These are phyloP conservation scores for Trichopria drosophilae DNA, from an alignment of 2,888 invertebrate species.

Conservation along the genomic window DNA sequence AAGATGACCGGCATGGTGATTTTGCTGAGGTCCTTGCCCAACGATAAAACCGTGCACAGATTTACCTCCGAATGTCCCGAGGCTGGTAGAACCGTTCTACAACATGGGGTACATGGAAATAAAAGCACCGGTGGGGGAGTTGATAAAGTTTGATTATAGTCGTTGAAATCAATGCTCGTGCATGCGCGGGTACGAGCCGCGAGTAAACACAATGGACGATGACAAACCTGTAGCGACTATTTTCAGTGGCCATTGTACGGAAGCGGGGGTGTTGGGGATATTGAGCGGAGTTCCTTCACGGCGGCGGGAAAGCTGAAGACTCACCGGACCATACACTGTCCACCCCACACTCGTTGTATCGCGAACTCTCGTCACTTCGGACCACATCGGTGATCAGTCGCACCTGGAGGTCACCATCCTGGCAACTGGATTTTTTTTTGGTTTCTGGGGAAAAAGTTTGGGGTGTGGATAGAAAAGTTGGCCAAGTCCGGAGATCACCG, in stretches of 20 bases:
- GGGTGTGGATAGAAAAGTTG: too few relatives aligned
- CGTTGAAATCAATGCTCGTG: background rate
- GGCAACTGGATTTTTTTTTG: too few relatives aligned
- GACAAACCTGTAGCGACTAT: constrained; percentile 47
- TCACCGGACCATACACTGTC: background rate
- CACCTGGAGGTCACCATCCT: too few relatives aligned
- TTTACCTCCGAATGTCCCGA: constrained; percentile 55
- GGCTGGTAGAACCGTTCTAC: constrained; percentile 53
- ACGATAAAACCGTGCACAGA: constrained; percentile 53
- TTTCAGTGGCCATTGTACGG: constrained; percentile 53
- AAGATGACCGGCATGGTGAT: constrained; percentile 96
- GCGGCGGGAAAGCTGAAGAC: constrained; percentile 1
- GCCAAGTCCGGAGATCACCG: too few relatives aligned
- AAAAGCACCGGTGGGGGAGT: too few relatives aligned
- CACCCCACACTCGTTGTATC: background rate
- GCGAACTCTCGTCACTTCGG: too few relatives aligned
- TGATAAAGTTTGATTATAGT: too few relatives aligned
- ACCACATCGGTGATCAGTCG: too few relatives aligned
- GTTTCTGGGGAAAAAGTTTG: too few relatives aligned
- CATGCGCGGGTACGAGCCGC: too few relatives aligned
- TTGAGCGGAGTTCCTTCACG: constrained; percentile 24
- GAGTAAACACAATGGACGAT: background rate
- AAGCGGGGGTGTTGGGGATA: constrained; percentile 22
- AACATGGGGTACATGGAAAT: constrained; percentile 2
- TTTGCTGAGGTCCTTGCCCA: constrained; percentile 88